Conservation (phyloP, 35 echinoderm and acorn worm species). For the Patiria miniata region DNA sequence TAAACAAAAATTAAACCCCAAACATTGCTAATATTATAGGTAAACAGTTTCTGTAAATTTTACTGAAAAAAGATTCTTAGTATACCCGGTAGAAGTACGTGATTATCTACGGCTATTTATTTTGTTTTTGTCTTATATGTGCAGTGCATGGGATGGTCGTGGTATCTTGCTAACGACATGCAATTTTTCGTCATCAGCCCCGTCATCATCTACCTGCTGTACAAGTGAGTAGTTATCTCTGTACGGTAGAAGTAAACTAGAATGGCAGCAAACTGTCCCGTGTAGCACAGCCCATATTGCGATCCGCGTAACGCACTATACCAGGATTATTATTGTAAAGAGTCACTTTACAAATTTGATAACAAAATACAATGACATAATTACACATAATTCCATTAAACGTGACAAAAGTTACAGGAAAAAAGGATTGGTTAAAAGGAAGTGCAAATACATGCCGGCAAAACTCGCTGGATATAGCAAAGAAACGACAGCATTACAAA, state of each 20-base stretch:
- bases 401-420: not conserved
- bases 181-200: constrained; percentile 61
- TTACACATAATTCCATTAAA: not conserved
- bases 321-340: not conserved
- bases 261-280: not conserved
- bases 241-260: too few species aligned
- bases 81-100: not conserved
- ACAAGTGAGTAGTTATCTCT: constrained; percentile 38
- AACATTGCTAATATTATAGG: not conserved
- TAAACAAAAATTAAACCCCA: not conserved
- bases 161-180: constrained; percentile 69
- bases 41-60: not conserved
- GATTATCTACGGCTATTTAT: not conserved
- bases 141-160: constrained; percentile 41
- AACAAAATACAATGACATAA: not conserved
- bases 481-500: too few species aligned
- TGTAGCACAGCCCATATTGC: not conserved
- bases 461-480: too few species aligned
- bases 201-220: constrained; percentile 36
- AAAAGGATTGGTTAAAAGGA: too few species aligned
- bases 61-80: not conserved
- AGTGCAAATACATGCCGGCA: too few species aligned
- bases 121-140: not conserved
- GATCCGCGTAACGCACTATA: not conserved
- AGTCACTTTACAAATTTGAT: not conserved